Base-by-base conservation (phyloP, 2,113 vertebrate genomes). In the Neodon shergylaensis region DNA sequence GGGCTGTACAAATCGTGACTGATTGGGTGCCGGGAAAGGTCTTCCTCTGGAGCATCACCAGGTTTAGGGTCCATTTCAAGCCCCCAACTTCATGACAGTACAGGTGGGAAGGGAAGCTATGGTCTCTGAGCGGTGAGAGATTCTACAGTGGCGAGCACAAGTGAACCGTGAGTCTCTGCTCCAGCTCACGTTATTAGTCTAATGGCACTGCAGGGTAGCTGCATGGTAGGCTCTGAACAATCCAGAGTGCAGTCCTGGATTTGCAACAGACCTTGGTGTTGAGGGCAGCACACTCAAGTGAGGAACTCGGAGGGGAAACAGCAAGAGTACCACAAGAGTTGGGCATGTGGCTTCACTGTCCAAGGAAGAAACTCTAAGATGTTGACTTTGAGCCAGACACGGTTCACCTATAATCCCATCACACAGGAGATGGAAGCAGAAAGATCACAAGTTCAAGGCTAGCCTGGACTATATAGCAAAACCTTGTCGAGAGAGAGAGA, bases 101-200 rank as follows among this genome's bases (percentile, higher is more conserved):
- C 66, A 28, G 81, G 31, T 1, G 73, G 52, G 54, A 42, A 44
- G 26, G 17, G 52, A 19, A 5, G 7, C 9, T 4, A 14, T 28
- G 2, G 1, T 11, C 0, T 21, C 3, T 44, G 44, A 83, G 22
- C 5, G 2, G 74, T 26, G 61, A 61, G 74, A 21, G 66, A 58
- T 49, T 39, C 4, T 1, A 36, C 36, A 21, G 52, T 49, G 0
- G 28, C 1, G 49, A 65, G 12, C 24, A 1, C 0, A 0, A 66
- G 7, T 26, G 24, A 83, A 63, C 24, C 84, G 11, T 7, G 13
- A 44, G 31, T 4, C 36, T 10, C 33, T 19, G 5, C n/a, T 36
- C 54, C 63, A 7, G 5, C 49, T 58, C 54, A 13, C 14, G 72
- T 54, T 16, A 21, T 47, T 14, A 58, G 36, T 31, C 76, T 31